Evolutionary conservation across 1,140 invertebrate genomes (phyloP).

Genomic region (Formica selysi): DNA sequence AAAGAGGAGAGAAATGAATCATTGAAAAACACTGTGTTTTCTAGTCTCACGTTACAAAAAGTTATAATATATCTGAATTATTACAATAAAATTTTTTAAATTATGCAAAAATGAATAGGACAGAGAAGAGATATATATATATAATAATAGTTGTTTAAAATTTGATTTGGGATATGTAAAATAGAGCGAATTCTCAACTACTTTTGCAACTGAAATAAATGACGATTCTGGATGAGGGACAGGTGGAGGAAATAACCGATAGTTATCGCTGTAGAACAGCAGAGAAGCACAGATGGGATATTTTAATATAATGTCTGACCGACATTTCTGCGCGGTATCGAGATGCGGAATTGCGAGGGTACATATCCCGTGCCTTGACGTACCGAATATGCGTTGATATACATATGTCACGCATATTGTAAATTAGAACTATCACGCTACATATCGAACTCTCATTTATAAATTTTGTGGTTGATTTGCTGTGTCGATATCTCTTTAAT

Average conservation of each 20-base stretch:
- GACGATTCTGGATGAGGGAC: constrained; percentile 17
- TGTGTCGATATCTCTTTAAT: not conserved
- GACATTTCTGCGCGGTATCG: constrained; percentile 44
- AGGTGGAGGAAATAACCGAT: constrained; percentile 54
- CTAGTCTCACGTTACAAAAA: too few species aligned
- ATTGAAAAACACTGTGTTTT: too few species aligned
- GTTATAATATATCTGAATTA: too few species aligned
- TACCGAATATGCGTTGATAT: constrained; percentile 11
- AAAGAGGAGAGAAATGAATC: not conserved
- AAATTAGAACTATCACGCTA: constrained; percentile 35
- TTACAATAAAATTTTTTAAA: too few species aligned
- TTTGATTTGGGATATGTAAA: not conserved
- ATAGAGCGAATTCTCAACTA: constrained; percentile 9
- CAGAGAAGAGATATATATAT: too few species aligned
- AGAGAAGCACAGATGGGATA: constrained; percentile 33
- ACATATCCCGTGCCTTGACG: constrained; percentile 24
- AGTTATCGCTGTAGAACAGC: constrained; percentile 38
- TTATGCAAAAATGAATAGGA: not conserved
- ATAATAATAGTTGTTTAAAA: not conserved
- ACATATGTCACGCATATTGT: constrained; percentile 26
- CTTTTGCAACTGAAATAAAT: constrained; percentile 24
- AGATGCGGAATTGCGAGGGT: constrained; percentile 24
- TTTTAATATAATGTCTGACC: constrained; percentile 53
- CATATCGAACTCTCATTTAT: not conserved
- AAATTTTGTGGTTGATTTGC: constrained; percentile 6